Base-by-base conservation (phyloP, 1,140 invertebrate genomes). In the Lycorma delicatula region DNA sequence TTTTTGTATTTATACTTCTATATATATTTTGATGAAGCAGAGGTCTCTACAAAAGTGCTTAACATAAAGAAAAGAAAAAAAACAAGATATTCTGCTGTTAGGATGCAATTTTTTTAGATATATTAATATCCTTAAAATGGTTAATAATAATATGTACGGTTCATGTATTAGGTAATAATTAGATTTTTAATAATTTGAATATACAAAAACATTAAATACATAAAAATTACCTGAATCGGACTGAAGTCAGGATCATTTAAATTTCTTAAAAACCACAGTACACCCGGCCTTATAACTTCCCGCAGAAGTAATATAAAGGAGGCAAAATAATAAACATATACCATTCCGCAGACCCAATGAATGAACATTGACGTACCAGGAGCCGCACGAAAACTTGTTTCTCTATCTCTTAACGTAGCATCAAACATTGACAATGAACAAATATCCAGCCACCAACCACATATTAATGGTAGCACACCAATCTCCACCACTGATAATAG, bases 221-320 rank as follows among this genome's bases (percentile, higher is more conserved):
- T 22, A 12, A 36, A 27, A 66, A 66, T 63, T 54, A 89, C 89
- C 77, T 97, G 93, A 61, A 96, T 95, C 12, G 97, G 97, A 73
- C 96, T 98, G 68, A 99, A 99, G 67, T 99, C 97, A 0, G 97
- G 96, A 77, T 99, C 96, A 72, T 99, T 99, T 7, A 99, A 77
- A 72, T 99, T 99, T 63, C 94, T 81, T 48, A 95, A 74, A 70
- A 98, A 98, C 94, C 94, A 98, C 1, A 98, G 75, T 0, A 98
- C 93, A 0, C 96, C 96, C 0, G 96, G 96, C 50, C 95, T 76
- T 6, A 99, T 70, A 2, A 98, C 91, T 75, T 99, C 97, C 46
- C 96, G 76, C 2, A 98, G 72, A 1, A 98, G 74, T 1, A 98
- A 77, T 31, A 98, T 92, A 69, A 98, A 98, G 0, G 94, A 97